These are phyloP conservation scores for Cetoscarus ocellatus DNA, from an alignment of 2,797 vertebrate genomes.

Conservation along the genomic window DNA sequence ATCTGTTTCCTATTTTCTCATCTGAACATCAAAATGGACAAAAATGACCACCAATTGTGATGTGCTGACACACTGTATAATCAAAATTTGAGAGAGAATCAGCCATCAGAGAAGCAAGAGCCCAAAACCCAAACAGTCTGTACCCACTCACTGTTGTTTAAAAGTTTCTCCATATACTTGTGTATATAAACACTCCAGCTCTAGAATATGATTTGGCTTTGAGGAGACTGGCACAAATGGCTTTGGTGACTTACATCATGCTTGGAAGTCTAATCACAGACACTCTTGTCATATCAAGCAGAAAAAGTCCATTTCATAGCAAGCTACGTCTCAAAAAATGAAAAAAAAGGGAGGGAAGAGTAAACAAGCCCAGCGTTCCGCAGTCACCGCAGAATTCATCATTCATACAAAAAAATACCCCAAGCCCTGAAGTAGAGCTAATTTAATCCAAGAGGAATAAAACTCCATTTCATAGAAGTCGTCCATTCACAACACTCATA, in stretches of 20 bases:
- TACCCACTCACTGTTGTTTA: slow-evolving; percentile 81
- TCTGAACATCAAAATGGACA: slow-evolving; percentile 82
- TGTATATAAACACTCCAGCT: slow-evolving; percentile 83
- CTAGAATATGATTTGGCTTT: slow-evolving; percentile 82
- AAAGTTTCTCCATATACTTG: slow-evolving; percentile 80
- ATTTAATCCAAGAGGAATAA: slow-evolving; percentile 84
- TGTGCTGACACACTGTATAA: slow-evolving; percentile 82
- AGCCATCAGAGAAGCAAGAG: slow-evolving; percentile 75
- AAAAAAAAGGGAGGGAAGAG: slow-evolving; percentile 73
- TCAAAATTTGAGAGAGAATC: slow-evolving; percentile 80
- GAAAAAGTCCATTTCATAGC: slow-evolving; percentile 78
- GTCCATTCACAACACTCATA: slow-evolving; percentile 84
- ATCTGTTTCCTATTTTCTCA: slow-evolving; percentile 81
- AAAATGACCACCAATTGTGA: slow-evolving; percentile 81
- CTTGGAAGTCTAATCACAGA: slow-evolving; percentile 82
- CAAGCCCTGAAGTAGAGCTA: slow-evolving; percentile 77
- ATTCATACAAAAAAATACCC: slow-evolving; percentile 80
- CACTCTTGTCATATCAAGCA: slow-evolving; percentile 83
- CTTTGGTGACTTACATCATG: slow-evolving; percentile 83
- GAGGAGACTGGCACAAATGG: slow-evolving; percentile 77
- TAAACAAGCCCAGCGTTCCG: slow-evolving; percentile 81
- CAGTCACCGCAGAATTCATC: slow-evolving; percentile 82
- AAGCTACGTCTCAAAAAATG: slow-evolving; percentile 61
- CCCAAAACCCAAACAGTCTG: slow-evolving; percentile 81
- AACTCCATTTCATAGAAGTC: slow-evolving; percentile 83